Evolutionary conservation across 2,888 invertebrate genomes (phyloP), one percentile per base, ranked within the genome.

Genomic region (Cosmorhoe ocellata): DNA sequence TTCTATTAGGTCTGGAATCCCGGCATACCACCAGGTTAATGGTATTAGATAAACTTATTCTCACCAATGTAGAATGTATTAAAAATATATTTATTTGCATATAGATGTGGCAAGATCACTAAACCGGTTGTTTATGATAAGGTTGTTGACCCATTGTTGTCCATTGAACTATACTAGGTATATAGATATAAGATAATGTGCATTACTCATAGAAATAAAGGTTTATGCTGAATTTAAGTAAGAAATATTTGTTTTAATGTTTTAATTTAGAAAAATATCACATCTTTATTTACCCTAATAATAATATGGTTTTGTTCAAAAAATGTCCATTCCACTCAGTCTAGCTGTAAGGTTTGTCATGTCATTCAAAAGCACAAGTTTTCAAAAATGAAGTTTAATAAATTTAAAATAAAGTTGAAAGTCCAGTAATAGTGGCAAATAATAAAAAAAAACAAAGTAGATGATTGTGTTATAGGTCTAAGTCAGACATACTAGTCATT

Each of bases 81-180:
- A 12, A 13, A 13, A 18, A 31, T 12, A 31, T 39, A 28, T 14
- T 22, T 31, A 30, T 12, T 34, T 18, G 12, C 9, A 11, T 32
- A 32, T 13, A 3, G 22, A 31, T 27, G 27, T 34, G 34, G 39
- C 24, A 18, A 45, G 45, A 27, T 18, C 27, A 26, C 33, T 18
- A 18, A 26, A 34, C 18, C 34, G 27, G 40, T 51, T 45, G 41
- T 45, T 14, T 34, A 39, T 18, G 28, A 31, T 26, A 32, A 45
- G 45, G 51, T 51, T 51, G 44, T 54, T 56, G 56, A 61, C 61
- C 46, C 45, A 38, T 46, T 51, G 33, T 38, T 22, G 24, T 41
- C 28, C 28, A 31, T 33, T 34, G 10, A n/a, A n/a, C n/a, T n/a
- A n/a, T n/a, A n/a, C n/a, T 18, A 26, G 32, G 13, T 28, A 8